These are phyloP conservation scores for Micrasema minimum DNA, from an alignment of 1,140 invertebrate genomes.

Conservation along the genomic window DNA sequence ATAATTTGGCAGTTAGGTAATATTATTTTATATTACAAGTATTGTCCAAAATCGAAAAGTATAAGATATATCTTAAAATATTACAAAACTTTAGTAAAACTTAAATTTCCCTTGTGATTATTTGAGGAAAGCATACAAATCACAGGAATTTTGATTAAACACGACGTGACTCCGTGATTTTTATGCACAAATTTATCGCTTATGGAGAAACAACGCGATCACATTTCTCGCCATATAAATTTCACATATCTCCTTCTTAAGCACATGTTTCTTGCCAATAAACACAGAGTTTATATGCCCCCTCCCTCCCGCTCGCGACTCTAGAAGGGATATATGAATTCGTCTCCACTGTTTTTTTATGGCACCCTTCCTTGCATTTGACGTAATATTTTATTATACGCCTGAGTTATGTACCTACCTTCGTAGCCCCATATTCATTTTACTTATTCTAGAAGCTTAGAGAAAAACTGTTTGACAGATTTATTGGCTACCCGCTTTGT, in stretches of 20 bases:
- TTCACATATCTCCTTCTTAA: slow-evolving; percentile 48
- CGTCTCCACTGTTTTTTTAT: slow-evolving; percentile 43
- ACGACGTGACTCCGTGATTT: slow-evolving; percentile 21
- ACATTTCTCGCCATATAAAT: slow-evolving; percentile 44
- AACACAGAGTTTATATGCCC: slow-evolving; percentile 48
- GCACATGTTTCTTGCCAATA: slow-evolving; percentile 51
- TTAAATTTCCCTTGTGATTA: background rate
- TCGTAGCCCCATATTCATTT: slow-evolving; percentile 51
- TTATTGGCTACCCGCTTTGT: slow-evolving; percentile 54
- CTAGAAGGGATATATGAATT: slow-evolving; percentile 15
- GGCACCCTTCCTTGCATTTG: slow-evolving; percentile 52
- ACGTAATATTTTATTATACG: slow-evolving; percentile 52
- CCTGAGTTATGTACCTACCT: slow-evolving; percentile 24
- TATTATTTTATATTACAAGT: too few relatives aligned
- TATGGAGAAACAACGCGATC: slow-evolving; percentile 30
- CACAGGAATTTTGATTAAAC: slow-evolving; percentile 20
- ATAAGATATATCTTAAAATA: too few relatives aligned
- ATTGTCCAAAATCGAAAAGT: too few relatives aligned
- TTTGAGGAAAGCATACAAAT: slow-evolving; percentile 6
- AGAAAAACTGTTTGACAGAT: slow-evolving; percentile 54
- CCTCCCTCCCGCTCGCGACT: slow-evolving; percentile 5
- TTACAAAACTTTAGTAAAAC: background rate
- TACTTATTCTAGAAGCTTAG: slow-evolving; percentile 52
- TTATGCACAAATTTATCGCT: slow-evolving; percentile 28
- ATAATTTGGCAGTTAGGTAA: too few relatives aligned